A percentile compares a stretch with the other conserved stretches of the same genome.
Conservation (phyloP, 2,797 vertebrate genomes). For the Falco columbarius region DNA sequence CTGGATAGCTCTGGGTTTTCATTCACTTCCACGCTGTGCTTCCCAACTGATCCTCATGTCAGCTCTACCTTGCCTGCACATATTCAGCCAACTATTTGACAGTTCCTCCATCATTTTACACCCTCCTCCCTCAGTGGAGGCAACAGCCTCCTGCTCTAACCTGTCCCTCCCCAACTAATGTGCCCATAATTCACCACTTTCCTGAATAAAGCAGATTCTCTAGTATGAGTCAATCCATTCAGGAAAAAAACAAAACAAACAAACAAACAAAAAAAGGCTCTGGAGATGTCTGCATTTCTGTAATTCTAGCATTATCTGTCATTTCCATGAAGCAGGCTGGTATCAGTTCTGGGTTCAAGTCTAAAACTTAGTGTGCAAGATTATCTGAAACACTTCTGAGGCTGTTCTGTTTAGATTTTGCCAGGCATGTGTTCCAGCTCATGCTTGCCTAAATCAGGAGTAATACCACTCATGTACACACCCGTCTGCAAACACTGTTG, state of each 20-base stretch:
- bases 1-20: not conserved
- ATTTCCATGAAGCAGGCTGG: not conserved
- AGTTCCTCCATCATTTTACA: not conserved
- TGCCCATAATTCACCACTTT: not conserved
- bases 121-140: not conserved
- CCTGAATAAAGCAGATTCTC: not conserved
- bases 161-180: not conserved
- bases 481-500: not conserved
- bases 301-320: not conserved
- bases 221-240: not conserved
- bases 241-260: too few relatives aligned
- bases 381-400: not conserved
- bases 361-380: not conserved
- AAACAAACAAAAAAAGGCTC: not conserved
- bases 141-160: slow-evolving; percentile 21
- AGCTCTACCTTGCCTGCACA: not conserved
- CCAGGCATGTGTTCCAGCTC: not conserved
- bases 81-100: not conserved
- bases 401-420: not conserved
- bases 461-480: not conserved
- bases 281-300: not conserved
- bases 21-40: not conserved
- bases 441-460: not conserved
- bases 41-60: not conserved
- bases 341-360: not conserved